Base-by-base conservation (phyloP, 1,140 invertebrate species). In the Cyclargus thomasi region DNA sequence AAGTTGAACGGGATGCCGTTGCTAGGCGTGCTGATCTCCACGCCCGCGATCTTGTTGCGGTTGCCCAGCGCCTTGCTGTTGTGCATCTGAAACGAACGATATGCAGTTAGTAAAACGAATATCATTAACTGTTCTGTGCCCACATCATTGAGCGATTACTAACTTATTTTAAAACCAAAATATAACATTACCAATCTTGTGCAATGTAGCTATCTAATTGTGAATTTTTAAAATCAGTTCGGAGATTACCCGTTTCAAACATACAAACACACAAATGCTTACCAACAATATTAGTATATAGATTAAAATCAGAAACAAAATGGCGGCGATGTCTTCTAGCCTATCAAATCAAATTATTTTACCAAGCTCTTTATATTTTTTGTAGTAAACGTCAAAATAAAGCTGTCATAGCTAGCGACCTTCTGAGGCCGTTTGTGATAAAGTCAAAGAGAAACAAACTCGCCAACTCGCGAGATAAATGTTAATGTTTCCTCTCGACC, bases 1-100 rank as follows among this genome's bases (percentile, higher is more conserved):
- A 98, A 98, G 86, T 97, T 97, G 82, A 97, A 97, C 36, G 94
- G 93, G 69, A 97, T 95, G 21, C 96, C 97, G 72, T 93, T 95
- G 64, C 96, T 97, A 0, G 97, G 97, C 1, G 97, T 98, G 65
- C 94, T 95, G 67, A 98, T 97, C 63, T 96, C 93, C 64, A 97
- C 92, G 22, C 96, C 96, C 16, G 94, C 93, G 59, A 95, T 93
- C 72, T 95, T 93, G 66, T 92, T 91, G 36, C 92, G 83, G 62
- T 92, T 84, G 69, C 86, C 86, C 35, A 85, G 69, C 18, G 73
- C 79, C 76, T 81, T 82, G 76, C 83, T 83, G 75, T 83, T 84
- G 81, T 86, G 85, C 71, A 88, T 77, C 91, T 86, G 78, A 53
- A 76, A 71, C 66, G 59, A 23, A 71, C 10, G 53, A 62, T 67